These are phyloP conservation scores for Augochlora pura DNA, from an alignment of 1,140 invertebrate species.

Conservation along the genomic window DNA sequence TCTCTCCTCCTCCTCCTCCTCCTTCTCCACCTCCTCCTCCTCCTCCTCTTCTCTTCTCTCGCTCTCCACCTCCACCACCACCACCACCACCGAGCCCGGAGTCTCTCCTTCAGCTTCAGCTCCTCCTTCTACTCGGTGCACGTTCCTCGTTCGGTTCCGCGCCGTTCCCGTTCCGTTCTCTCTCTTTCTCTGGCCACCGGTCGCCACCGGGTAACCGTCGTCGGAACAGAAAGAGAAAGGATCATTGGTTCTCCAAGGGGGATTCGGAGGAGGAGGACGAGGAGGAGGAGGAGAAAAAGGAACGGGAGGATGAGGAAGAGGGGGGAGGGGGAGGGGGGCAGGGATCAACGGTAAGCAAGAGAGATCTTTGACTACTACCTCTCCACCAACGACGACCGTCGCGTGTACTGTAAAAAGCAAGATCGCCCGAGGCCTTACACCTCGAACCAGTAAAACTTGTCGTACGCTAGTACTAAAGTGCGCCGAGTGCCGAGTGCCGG, in stretches of 20 bases:
- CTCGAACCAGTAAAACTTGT: constrained; percentile 79
- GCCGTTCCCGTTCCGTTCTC: constrained; percentile 66
- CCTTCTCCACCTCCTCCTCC: constrained; percentile 50
- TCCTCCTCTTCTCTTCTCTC: constrained; percentile 32
- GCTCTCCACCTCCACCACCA: constrained; percentile 45
- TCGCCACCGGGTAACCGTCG: constrained; percentile 49
- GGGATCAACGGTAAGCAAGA: constrained; percentile 59
- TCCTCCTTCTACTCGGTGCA: constrained; percentile 62
- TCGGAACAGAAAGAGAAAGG: constrained; percentile 57
- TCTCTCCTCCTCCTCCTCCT: constrained; percentile 65
- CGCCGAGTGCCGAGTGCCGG: constrained; percentile 45
- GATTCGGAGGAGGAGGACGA: no score
- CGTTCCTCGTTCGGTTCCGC: constrained; percentile 58
- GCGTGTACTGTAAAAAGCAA: constrained; percentile 73
- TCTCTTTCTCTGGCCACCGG: constrained; percentile 48
- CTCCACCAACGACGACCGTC: constrained; percentile 58
- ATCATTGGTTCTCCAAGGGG: neutral
- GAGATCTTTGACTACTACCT: constrained; percentile 68
- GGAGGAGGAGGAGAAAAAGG: no score
- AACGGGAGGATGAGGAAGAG: no score
- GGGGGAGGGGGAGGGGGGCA: constrained; percentile 16
- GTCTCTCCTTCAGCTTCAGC: constrained; percentile 57
- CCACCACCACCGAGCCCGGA: constrained; percentile 26
- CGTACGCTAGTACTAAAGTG: constrained; percentile 70
- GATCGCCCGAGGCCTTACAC: constrained; percentile 77